Conservation (phyloP, 1,140 invertebrate species). For the Yoshiicerus persimilis region DNA sequence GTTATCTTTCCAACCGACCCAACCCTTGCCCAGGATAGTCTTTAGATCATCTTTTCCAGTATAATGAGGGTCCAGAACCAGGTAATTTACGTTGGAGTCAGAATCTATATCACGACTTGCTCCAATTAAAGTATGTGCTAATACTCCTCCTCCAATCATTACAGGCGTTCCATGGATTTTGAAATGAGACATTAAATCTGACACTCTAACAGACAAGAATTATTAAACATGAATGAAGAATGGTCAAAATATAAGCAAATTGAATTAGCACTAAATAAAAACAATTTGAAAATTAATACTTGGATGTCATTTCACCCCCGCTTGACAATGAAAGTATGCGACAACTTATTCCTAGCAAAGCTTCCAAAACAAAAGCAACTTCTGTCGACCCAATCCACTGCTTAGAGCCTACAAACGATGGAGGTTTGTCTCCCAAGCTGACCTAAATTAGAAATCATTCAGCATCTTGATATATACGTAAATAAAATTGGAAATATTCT, state of each 20-base stretch:
- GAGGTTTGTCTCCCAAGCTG: conserved; percentile 89
- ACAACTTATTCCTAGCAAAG: conserved; percentile 73
- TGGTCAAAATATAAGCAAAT: too few relatives aligned
- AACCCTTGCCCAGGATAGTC: conserved; percentile 76
- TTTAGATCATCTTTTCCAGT: conserved; percentile 76
- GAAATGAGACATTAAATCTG: conserved; percentile 87
- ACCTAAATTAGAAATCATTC: conserved; percentile 57
- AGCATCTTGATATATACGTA: background rate
- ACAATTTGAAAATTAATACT: conserved; percentile 51
- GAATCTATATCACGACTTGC: conserved; percentile 80
- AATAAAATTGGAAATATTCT: too few relatives aligned
- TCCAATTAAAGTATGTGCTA: conserved; percentile 97
- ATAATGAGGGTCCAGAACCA: conserved; percentile 98
- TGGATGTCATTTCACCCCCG: conserved; percentile 78
- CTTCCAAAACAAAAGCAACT: conserved; percentile 88
- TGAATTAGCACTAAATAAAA: too few relatives aligned
- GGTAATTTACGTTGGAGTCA: conserved; percentile 75
- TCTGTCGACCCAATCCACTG: conserved; percentile 99
- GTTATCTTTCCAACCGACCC: conserved; percentile 90
- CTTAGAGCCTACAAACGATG: conserved; percentile 81
- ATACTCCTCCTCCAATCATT: conserved; percentile 97
- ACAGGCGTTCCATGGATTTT: conserved; percentile 89
- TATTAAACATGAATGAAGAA: background rate
- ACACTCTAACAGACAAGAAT: conserved; percentile 55
- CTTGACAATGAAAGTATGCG: conserved; percentile 81